Base-by-base conservation (phyloP, 1,140 invertebrate species). In the Eulimnadia texana region DNA sequence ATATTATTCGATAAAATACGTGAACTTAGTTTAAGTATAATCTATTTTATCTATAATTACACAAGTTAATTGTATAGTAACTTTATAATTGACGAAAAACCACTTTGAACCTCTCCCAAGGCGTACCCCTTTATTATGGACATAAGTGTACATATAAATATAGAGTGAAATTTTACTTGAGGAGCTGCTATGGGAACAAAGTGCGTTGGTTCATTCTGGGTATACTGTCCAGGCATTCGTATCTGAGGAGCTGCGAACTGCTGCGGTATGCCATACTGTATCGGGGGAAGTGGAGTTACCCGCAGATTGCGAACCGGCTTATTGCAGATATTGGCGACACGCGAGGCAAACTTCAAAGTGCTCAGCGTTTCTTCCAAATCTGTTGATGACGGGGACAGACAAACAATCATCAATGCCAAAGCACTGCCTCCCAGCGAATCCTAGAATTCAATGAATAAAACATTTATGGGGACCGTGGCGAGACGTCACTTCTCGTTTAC, bases 371-470 rank as follows among this genome's bases (percentile, higher is more conserved):
- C 74, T 65, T 75, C 73, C 68, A 74, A 72, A 66, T 72, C 73
- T 2, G 69, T 66, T 1, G 60, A 24, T 13, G 60, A 61, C 23
- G 74, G 74, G 66, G 72, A 74, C 25, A 76, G 69, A 68, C 74
- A 76, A 56, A 74, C 74, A 47, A 76, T 73, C 74, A 76, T 76
- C 27, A 76, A 56, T 2, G 74, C 76, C 52, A 72, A 67, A 9
- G 73, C 70, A 68, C 74, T 76, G 9, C 74, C 74, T 50, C 74
- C 74, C 3, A 76, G 61, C 19, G 74, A 76, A 67, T 76, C 74
- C 72, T 75, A 60, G 27, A 16, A 20, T 50, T 22, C 13, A 6
- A 61, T 11, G 22, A 0, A 61, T 22, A 27, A 13, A 58, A 28
- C n/a, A n/a, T n/a, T n/a, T n/a, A n/a, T n/a, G n/a, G n/a, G n/a